These are phyloP conservation scores for Pseudocheirus occidentalis DNA, from an alignment of 2,797 vertebrate species.

Conservation along the genomic window DNA sequence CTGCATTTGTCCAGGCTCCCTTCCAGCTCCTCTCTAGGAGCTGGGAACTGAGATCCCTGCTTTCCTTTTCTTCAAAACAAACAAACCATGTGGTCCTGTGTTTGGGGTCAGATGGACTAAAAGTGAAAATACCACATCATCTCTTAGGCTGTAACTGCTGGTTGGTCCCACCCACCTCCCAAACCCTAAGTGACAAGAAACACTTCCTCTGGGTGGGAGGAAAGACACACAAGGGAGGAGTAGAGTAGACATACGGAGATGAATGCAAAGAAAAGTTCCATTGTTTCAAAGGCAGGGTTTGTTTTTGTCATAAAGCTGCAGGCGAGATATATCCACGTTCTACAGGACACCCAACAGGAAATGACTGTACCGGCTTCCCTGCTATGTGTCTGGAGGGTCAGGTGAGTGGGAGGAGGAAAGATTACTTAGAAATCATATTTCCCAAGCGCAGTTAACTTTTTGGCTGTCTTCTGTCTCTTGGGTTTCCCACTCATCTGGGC, in stretches of 20 bases:
- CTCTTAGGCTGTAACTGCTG: not conserved
- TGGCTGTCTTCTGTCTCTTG: not conserved
- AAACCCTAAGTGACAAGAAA: conserved; percentile 9
- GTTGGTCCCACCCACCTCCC: not conserved
- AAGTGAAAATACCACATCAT: not conserved
- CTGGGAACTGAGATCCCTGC: not conserved
- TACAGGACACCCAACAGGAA: not conserved
- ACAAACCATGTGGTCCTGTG: not conserved
- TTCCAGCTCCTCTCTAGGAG: not conserved
- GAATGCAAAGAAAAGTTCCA: not conserved
- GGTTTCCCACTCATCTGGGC: not conserved
- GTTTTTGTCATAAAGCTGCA: conserved; percentile 5
- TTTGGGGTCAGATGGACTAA: not conserved
- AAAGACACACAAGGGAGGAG: not conserved
- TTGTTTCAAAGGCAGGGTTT: not conserved
- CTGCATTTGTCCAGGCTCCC: not conserved
- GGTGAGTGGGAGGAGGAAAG: conserved; percentile 17
- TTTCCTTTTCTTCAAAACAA: not conserved
- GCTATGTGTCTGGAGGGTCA: not conserved
- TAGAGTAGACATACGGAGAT: not conserved
- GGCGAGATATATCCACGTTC: not conserved
- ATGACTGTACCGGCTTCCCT: conserved; percentile 3
- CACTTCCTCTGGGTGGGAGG: not conserved
- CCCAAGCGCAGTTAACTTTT: not conserved
- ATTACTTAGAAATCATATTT: not conserved